Conservation (phyloP, 2,113 vertebrate species). For the Callipepla squamata region DNA sequence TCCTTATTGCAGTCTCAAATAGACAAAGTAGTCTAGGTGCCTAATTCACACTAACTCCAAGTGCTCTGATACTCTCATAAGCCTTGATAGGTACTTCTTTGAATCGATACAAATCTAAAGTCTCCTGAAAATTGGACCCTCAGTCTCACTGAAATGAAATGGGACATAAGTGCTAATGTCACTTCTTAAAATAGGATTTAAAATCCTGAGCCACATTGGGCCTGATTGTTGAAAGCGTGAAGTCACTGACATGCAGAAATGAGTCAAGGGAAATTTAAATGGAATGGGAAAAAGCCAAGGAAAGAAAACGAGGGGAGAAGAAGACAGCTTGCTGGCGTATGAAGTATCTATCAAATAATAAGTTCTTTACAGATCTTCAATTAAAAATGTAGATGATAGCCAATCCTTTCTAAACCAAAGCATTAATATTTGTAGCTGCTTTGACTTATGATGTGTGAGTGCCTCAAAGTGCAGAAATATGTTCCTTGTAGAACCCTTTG, state of each 20-base stretch:
- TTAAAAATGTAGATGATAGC: background rate
- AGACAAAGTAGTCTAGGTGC: background rate
- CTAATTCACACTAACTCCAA: conserved; percentile 30
- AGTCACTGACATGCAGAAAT: background rate
- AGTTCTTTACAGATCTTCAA: background rate
- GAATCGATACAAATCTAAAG: background rate
- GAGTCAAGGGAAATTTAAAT: background rate
- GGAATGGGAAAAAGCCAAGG: background rate
- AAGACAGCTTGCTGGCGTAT: background rate
- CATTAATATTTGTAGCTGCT: background rate
- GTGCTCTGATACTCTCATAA: conserved; percentile 17
- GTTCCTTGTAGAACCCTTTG: background rate
- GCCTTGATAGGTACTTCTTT: background rate
- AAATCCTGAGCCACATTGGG: background rate
- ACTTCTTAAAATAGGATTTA: conserved; percentile 1
- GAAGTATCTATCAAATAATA: background rate
- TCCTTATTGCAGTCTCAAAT: conserved; percentile 15
- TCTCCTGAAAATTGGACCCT: conserved; percentile 39
- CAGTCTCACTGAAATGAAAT: background rate
- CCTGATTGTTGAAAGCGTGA: background rate
- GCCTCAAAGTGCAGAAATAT: background rate
- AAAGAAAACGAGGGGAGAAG: background rate
- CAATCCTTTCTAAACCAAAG: background rate
- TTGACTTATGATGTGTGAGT: background rate
- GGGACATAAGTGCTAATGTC: conserved; percentile 7